Base-by-base conservation (phyloP, 2,888 invertebrate species). In the Pristionchus japonicus region DNA sequence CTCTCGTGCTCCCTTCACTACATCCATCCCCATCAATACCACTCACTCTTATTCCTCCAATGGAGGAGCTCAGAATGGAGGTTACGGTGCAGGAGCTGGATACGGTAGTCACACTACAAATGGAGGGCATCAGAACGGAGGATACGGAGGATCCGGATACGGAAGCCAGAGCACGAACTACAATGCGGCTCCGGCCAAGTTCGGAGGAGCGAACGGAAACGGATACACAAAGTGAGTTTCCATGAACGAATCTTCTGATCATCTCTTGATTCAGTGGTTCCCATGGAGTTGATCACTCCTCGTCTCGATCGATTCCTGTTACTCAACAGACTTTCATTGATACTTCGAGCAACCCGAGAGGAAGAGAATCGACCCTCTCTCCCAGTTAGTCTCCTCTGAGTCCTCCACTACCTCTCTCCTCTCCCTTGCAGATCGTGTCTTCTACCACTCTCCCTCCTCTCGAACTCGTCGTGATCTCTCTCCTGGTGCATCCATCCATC, bases 401-500 rank as follows among this genome's bases (percentile, higher is more conserved):
- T 17, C 37, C 17, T 70, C 70, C 70, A 4, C 17, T 64, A 13
- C 11, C 40, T 31, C 82, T 27, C 23, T 84, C 37, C 34, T 37
- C 20, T 31, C 34, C 7, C 15, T 31, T 27, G n/a, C 27, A 82
- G 82, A 52, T 31, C 49, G 82, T 20, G 86, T 91, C 27, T 89
- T 88, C 88, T 92, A 91, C 89, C 91, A 91, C n/a, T 90, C 91
- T 9, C 92, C 92, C 37, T 87, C 89, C 2, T 88, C 90, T 7
- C 89, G 93, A 6, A 91, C 90, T 27, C 89, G 91, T 17, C 88
- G 91, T 23, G 93, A 93, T 52, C 90, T 93, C 57, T 93, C 93
- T 17, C 93, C 93, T 31, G 90, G 91, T 9, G 90, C 91, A 7
- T 90, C 91, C n/a, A 88, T 92, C 64, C 89, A 89, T 31, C 93